A percentile compares a stretch with the other conserved stretches of the same genome.
Evolutionary conservation across 2,888 invertebrate genomes (phyloP).

Genomic region (Sinohyriopsis cumingii): DNA sequence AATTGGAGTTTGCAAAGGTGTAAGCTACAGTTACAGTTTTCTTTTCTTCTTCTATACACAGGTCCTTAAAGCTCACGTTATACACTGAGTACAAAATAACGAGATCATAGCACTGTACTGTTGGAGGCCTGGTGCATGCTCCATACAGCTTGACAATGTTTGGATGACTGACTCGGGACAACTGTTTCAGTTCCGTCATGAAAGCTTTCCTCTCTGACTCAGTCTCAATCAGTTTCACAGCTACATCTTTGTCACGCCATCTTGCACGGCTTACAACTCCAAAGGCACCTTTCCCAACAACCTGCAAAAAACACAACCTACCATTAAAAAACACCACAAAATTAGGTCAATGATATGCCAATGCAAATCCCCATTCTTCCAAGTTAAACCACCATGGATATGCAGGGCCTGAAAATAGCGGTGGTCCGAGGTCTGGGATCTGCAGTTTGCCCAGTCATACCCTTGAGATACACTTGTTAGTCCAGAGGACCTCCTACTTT

Average conservation of each 20-base stretch:
- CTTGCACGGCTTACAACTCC: conserved; percentile 93
- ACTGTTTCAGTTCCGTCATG: conserved; percentile 86
- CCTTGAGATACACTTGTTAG: too few relatives aligned
- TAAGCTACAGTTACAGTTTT: too few relatives aligned
- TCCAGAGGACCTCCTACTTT: too few relatives aligned
- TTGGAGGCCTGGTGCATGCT: conserved; percentile 82
- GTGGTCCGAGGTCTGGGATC: neutral
- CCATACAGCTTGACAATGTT: conserved; percentile 96
- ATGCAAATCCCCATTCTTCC: neutral
- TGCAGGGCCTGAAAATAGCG: neutral
- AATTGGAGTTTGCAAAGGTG: too few relatives aligned
- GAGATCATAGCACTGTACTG: conserved; percentile 45
- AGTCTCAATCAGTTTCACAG: conserved; percentile 93
- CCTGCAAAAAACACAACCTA: conserved; percentile 68
- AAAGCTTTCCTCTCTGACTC: conserved; percentile 91
- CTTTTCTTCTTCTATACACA: too few relatives aligned
- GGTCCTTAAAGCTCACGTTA: too few relatives aligned
- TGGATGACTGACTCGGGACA: conserved; percentile 91
- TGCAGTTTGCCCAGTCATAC: too few relatives aligned
- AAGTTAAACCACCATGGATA: neutral
- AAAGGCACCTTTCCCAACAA: conserved; percentile 83
- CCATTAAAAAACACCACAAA: neutral
- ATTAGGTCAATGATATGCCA: neutral
- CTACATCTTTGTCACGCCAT: conserved; percentile 90
- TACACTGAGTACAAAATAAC: too few relatives aligned